Evolutionary conservation across 2,113 vertebrate genomes (phyloP).

Genomic region (Myotis brandtii): DNA sequence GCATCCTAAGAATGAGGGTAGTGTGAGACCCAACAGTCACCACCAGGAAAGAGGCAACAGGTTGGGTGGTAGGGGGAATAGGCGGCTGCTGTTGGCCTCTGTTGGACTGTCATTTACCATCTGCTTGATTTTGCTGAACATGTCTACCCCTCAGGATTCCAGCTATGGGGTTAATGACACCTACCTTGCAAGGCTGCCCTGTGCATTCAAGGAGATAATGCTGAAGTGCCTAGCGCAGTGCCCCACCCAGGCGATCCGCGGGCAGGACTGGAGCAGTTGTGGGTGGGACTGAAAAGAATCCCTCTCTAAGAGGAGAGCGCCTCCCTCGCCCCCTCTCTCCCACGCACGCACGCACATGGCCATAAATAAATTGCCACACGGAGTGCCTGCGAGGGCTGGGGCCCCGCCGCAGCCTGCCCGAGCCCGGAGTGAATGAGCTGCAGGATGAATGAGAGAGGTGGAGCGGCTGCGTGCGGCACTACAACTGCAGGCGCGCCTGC

Average conservation of each 20-base stretch:
- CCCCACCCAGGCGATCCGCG: neutral
- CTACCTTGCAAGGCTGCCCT: neutral
- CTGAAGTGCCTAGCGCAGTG: neutral
- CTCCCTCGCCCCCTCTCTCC: neutral
- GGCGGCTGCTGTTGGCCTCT: too few relatives aligned
- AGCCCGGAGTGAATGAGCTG: slow-evolving; percentile 62
- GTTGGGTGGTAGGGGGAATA: accelerated
- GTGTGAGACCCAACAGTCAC: too few relatives aligned
- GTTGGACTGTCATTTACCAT: neutral
- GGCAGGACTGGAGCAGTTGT: neutral
- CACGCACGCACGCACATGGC: neutral
- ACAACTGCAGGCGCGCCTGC: neutral
- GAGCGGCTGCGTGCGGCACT: neutral
- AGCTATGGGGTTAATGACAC: too few relatives aligned
- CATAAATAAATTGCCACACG: slow-evolving; percentile 60
- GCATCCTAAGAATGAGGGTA: neutral
- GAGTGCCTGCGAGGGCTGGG: neutral
- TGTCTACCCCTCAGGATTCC: neutral
- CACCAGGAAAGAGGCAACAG: slow-evolving; percentile 49
- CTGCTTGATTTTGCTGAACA: neutral
- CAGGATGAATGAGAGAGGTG: slow-evolving; percentile 65
- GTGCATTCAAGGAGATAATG: neutral
- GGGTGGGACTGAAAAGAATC: neutral
- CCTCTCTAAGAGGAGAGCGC: neutral
- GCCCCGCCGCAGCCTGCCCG: slow-evolving; percentile 51